These are phyloP conservation scores for Apolygus lucorum DNA, from an alignment of 1,140 invertebrate species.

Conservation along the genomic window DNA sequence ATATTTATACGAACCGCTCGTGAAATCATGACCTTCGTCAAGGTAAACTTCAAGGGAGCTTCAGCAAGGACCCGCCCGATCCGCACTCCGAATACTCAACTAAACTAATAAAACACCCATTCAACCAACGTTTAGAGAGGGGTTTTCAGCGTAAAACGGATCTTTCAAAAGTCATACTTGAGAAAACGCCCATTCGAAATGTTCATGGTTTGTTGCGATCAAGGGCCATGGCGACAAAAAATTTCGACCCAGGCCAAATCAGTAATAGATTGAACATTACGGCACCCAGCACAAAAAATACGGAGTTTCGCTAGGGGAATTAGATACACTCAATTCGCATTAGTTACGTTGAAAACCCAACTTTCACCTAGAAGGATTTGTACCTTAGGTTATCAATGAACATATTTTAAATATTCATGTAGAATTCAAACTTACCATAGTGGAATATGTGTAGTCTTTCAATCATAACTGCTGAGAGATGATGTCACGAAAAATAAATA, in stretches of 20 bases:
- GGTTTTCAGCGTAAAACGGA: too few relatives aligned
- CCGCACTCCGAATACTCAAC: background rate
- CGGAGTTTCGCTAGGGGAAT: background rate
- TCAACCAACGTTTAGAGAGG: too few relatives aligned
- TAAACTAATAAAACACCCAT: too few relatives aligned
- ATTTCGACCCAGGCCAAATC: background rate
- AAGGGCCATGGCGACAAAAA: background rate
- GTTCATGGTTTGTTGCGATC: background rate
- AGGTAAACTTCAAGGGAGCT: too few relatives aligned
- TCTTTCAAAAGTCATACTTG: background rate
- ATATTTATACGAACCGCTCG: background rate
- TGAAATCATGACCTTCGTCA: background rate
- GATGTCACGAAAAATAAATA: too few relatives aligned
- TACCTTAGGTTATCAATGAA: too few relatives aligned
- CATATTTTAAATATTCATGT: too few relatives aligned
- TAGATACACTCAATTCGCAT: background rate
- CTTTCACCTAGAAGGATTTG: too few relatives aligned
- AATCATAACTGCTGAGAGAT: too few relatives aligned
- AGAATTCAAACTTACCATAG: too few relatives aligned
- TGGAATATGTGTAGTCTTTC: too few relatives aligned
- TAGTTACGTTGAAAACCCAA: background rate
- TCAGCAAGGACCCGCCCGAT: background rate
- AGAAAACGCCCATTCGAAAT: background rate
- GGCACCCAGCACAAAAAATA: background rate
- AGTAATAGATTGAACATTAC: slow-evolving; percentile 8